These are phyloP conservation scores for Tauraco hartlaubi DNA, from an alignment of 2,797 vertebrate species.

Conservation along the genomic window DNA sequence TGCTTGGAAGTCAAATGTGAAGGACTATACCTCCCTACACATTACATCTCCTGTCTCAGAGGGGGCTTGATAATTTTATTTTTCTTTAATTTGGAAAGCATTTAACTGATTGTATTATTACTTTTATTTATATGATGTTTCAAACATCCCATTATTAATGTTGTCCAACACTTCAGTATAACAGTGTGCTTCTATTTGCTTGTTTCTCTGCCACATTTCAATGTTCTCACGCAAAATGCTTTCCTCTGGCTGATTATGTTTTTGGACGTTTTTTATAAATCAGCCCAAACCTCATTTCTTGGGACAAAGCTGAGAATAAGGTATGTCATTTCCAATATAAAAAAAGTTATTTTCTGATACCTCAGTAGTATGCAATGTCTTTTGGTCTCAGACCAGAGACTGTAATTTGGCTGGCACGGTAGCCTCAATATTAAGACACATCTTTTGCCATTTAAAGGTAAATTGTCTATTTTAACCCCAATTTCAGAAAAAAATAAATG, in stretches of 20 bases:
- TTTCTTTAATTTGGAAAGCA: not conserved
- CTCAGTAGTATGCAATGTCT: not conserved
- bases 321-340: not conserved
- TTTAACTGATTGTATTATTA: not conserved
- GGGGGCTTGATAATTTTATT: not conserved
- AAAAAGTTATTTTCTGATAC: not conserved
- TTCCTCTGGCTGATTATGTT: not conserved
- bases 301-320: not conserved
- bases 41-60: not conserved
- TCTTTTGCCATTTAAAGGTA: not conserved
- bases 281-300: not conserved
- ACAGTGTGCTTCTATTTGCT: not conserved
- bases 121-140: not conserved
- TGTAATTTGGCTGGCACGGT: not conserved
- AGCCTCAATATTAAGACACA: not conserved
- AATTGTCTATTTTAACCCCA: not conserved
- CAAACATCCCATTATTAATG: not conserved
- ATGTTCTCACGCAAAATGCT: not conserved
- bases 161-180: not conserved
- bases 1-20: not conserved
- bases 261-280: not conserved
- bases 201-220: conserved; percentile 25
- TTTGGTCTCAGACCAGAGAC: not conserved
- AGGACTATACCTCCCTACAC: not conserved
- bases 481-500: not conserved